Conservation (phyloP, 2,888 invertebrate species). For the Chalcis sispes region DNA sequence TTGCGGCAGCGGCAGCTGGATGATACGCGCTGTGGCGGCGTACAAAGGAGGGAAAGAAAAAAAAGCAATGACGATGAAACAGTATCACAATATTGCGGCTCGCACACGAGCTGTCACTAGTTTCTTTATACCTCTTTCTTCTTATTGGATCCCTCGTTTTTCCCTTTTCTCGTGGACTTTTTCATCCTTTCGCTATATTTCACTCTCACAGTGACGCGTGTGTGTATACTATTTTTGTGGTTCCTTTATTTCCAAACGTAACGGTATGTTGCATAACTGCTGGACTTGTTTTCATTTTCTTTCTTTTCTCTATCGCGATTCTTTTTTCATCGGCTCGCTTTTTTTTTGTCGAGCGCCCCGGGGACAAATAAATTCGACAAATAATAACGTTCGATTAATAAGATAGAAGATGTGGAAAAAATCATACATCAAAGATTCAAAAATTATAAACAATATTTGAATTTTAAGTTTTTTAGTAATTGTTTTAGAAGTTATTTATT, state of each 20-base stretch:
- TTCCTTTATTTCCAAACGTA: conserved; percentile 27
- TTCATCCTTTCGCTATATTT: conserved; percentile 12
- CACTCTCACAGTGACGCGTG: conserved; percentile 2
- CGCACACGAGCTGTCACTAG: conserved; percentile 74
- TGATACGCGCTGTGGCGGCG: conserved; percentile 50
- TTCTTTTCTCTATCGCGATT: background rate
- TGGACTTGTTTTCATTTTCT: conserved; percentile 41
- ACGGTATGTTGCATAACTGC: conserved; percentile 32
- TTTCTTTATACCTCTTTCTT: conserved; percentile 73
- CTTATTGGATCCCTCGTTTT: conserved; percentile 64
- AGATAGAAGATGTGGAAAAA: too few species aligned
- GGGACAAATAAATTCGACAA: too few species aligned
- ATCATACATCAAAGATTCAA: too few species aligned
- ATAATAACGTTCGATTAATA: too few species aligned
- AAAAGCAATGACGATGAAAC: conserved; percentile 68
- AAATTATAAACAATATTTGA: too few species aligned
- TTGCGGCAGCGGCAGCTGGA: conserved; percentile 46
- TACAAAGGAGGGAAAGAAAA: conserved; percentile 55
- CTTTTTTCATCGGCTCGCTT: too few species aligned
- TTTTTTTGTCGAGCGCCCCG: too few species aligned
- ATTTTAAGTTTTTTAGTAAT: too few species aligned
- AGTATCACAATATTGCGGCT: conserved; percentile 68
- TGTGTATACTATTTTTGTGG: background rate
- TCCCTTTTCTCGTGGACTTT: background rate
- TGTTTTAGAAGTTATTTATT: too few species aligned